Conservation (phyloP, 2,797 vertebrate species). For the Crypturellus tataupa region DNA sequence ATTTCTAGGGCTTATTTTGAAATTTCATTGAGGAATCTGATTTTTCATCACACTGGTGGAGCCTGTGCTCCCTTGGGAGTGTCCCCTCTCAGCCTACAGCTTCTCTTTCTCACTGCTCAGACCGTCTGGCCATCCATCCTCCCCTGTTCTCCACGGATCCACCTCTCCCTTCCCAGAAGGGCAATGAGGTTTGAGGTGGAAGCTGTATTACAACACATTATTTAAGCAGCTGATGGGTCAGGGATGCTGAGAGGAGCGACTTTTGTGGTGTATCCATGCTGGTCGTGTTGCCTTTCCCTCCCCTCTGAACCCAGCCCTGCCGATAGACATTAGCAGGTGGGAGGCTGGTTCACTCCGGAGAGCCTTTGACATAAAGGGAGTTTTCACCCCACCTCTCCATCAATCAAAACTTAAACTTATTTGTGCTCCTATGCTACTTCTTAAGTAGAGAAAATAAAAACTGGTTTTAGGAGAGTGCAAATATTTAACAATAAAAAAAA, state of each 20-base stretch:
- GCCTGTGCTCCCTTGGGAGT: neutral
- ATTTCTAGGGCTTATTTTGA: neutral
- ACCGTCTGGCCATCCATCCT: neutral
- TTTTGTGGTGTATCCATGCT: neutral
- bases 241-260: neutral
- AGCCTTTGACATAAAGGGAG: conserved; percentile 64
- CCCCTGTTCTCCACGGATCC: neutral
- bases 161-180: neutral
- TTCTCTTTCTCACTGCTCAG: neutral
- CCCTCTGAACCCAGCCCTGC: neutral
- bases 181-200: neutral
- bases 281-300: conserved; percentile 42
- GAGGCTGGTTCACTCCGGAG: conserved; percentile 41
- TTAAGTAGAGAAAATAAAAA: conserved; percentile 75
- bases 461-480: conserved; percentile 74
- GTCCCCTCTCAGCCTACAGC: neutral
- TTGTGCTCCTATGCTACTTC: conserved; percentile 64
- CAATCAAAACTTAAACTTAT: conserved; percentile 71
- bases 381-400: conserved; percentile 68
- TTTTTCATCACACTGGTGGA: neutral
- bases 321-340: conserved; percentile 48
- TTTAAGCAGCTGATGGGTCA: fast-evolving
- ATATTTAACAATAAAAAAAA: conserved; percentile 81
- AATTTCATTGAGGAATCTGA: neutral
- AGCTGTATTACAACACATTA: neutral